phyloP scores from a whole-genome alignment of 2,888 invertebrate species.

The Monoplex corrugatus region DNA sequence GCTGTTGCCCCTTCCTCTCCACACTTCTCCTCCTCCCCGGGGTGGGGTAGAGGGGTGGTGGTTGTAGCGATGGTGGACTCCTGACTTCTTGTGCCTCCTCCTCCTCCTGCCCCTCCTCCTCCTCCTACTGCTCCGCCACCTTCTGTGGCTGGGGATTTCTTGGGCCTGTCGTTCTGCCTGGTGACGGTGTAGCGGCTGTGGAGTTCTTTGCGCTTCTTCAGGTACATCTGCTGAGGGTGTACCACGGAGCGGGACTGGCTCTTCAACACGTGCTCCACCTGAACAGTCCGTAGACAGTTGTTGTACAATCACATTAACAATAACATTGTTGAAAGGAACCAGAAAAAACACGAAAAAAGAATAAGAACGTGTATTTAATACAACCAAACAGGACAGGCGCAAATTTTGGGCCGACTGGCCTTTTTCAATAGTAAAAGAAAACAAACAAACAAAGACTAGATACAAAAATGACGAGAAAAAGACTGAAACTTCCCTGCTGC shows the following conservation, averaged over 20 bases:
- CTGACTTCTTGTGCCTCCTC: not conserved
- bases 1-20: not conserved
- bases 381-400: no score
- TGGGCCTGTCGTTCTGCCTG: not conserved
- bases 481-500: no score
- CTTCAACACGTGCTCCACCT: conserved; percentile 44
- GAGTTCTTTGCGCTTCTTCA: conserved; percentile 45
- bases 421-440: no score
- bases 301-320: no score
- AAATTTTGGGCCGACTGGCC: no score
- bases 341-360: no score
- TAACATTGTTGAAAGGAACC: no score
- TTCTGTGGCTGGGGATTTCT: not conserved
- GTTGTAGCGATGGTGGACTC: not conserved
- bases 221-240: conserved; percentile 48
- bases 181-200: conserved; percentile 42
- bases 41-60: not conserved
- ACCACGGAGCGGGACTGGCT: not conserved
- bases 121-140: conserved; percentile 3
- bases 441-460: no score
- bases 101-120: conserved; percentile 18
- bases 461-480: no score
- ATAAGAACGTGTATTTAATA: no score
- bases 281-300: no score
- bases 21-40: not conserved